These are phyloP conservation scores for Andrena bicolor DNA, from an alignment of 2,888 invertebrate species.

Conservation along the genomic window DNA sequence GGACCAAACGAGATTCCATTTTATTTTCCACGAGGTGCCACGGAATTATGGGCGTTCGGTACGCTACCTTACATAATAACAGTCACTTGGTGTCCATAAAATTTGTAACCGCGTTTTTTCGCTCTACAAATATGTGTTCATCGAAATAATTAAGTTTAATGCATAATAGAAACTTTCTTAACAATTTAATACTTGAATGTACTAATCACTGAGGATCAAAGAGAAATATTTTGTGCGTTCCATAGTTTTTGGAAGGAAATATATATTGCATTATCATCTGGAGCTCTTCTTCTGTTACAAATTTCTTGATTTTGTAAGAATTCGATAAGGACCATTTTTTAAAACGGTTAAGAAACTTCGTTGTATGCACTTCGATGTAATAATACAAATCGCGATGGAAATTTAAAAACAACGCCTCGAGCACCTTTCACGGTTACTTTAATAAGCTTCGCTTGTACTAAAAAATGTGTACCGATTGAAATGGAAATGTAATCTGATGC, in stretches of 20 bases:
- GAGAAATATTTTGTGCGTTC: too few species aligned
- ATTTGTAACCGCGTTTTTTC: not conserved
- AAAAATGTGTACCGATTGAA: constrained; percentile 11
- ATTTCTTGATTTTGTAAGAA: too few species aligned
- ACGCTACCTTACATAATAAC: not conserved
- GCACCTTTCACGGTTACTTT: constrained; percentile 5
- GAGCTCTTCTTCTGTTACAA: too few species aligned
- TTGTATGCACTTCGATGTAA: not conserved
- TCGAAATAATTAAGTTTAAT: constrained; percentile 2
- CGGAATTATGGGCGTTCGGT: constrained; percentile 15
- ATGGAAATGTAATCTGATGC: not conserved
- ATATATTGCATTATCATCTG: too few species aligned
- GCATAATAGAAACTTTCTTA: too few species aligned
- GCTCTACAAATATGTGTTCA: not conserved
- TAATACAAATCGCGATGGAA: not conserved
- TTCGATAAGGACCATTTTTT: too few species aligned
- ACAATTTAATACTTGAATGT: too few species aligned
- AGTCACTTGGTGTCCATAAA: not conserved
- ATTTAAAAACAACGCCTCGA: not conserved
- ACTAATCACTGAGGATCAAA: too few species aligned
- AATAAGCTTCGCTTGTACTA: not conserved
- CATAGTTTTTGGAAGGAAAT: too few species aligned
- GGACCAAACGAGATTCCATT: constrained; percentile 13
- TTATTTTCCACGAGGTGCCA: not conserved
- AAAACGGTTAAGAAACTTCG: not conserved